These are phyloP conservation scores for Sturnira hondurensis DNA, from an alignment of 2,113 vertebrate species.

Conservation along the genomic window DNA sequence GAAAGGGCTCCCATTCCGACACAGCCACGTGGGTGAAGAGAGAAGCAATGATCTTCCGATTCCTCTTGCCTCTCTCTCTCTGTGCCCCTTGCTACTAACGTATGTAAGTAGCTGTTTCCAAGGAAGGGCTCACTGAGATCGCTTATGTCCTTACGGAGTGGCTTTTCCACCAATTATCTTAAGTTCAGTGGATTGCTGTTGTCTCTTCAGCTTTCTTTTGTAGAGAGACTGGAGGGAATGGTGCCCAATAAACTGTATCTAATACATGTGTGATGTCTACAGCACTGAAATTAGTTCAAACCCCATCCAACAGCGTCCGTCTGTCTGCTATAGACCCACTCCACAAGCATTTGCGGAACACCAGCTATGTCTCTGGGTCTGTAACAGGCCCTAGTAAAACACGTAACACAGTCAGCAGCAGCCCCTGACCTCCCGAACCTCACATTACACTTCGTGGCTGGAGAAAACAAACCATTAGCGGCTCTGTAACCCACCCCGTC, in stretches of 20 bases:
- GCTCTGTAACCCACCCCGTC: neutral
- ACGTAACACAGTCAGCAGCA: neutral
- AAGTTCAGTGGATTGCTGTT: neutral
- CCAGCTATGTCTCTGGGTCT: neutral
- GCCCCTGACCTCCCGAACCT: neutral
- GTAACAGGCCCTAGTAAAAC: neutral
- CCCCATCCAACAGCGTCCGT: neutral
- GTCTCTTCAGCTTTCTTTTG: neutral
- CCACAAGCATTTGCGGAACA: neutral
- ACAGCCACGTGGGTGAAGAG: rapidly evolving
- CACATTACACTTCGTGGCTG: neutral
- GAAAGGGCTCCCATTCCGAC: rapidly evolving
- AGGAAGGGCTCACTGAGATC: neutral
- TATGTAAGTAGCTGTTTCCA: neutral
- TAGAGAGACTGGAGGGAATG: neutral
- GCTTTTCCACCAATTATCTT: neutral
- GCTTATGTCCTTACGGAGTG: neutral
- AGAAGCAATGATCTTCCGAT: neutral
- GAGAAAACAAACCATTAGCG: neutral
- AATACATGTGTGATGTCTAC: neutral
- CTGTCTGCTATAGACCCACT: neutral
- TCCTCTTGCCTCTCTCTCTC: neutral
- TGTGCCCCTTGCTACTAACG: neutral
- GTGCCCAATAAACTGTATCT: neutral
- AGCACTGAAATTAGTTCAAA: neutral